Conservation (phyloP, 53 echinoderm and acorn worm species). For the Holothuria leucospilota region DNA sequence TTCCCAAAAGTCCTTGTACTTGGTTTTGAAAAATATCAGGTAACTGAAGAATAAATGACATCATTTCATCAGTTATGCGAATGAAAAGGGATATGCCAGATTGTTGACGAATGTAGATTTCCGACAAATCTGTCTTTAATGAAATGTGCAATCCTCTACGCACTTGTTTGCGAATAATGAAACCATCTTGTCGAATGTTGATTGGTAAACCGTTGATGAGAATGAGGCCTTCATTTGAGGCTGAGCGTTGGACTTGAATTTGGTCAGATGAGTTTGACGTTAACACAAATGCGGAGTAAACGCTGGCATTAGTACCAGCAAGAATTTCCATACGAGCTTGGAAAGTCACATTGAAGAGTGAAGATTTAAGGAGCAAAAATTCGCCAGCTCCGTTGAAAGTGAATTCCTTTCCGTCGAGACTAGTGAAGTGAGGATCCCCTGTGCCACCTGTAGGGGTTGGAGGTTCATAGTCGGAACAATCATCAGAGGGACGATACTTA, state of each 20-base stretch:
- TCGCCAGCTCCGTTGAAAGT: slow-evolving; percentile 76
- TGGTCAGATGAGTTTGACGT: slow-evolving; percentile 55
- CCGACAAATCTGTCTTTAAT: slow-evolving; percentile 35
- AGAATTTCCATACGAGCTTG: slow-evolving; percentile 74
- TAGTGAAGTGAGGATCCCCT: slow-evolving; percentile 71
- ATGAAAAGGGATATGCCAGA: slow-evolving; percentile 52
- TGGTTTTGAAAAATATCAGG: slow-evolving; percentile 55
- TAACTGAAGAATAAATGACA: slow-evolving; percentile 71
- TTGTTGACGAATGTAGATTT: slow-evolving; percentile 49
- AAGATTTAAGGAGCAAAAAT: slow-evolving; percentile 59
- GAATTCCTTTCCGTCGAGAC: slow-evolving; percentile 58
- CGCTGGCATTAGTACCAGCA: slow-evolving; percentile 54
- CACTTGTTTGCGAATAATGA: slow-evolving; percentile 35
- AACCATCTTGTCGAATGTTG: slow-evolving; percentile 17
- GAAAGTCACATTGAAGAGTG: slow-evolving; percentile 53
- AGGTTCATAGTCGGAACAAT: slow-evolving; percentile 64
- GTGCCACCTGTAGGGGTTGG: slow-evolving; percentile 58
- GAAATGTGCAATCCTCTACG: slow-evolving; percentile 48
- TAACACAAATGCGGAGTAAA: slow-evolving; percentile 66
- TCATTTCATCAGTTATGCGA: slow-evolving; percentile 44
- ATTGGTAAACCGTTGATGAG: slow-evolving; percentile 53
- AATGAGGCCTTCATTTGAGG: slow-evolving; percentile 46
- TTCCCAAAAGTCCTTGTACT: slow-evolving; percentile 62
- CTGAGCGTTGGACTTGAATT: slow-evolving; percentile 60
- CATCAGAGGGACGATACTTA: slow-evolving; percentile 67